Conservation (phyloP, 2,888 invertebrate genomes). For the Lutraria lutraria region DNA sequence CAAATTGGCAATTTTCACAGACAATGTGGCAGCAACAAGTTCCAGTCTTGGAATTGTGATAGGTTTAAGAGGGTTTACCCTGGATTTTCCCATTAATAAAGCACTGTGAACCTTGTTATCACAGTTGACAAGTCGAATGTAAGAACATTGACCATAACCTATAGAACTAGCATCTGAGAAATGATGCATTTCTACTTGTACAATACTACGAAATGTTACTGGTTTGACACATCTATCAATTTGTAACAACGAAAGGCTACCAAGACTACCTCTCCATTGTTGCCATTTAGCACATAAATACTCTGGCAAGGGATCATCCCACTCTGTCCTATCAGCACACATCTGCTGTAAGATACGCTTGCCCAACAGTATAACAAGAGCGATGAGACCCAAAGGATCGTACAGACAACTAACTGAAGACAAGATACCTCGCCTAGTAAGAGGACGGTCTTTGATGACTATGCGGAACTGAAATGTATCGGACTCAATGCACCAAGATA, state of each 20-base stretch:
- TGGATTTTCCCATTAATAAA: slow-evolving; percentile 52
- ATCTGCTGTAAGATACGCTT: no score
- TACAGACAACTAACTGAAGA: slow-evolving; percentile 60
- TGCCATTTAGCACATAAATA: no score
- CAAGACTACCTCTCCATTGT: no score
- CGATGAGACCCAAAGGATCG: slow-evolving; percentile 66
- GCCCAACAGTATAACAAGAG: slow-evolving; percentile 62
- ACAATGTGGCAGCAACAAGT: slow-evolving; percentile 5
- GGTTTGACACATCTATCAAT: slow-evolving; percentile 46
- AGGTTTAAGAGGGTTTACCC: slow-evolving; percentile 11
- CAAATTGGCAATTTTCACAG: slow-evolving; percentile 8
- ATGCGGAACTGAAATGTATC: slow-evolving; percentile 63
- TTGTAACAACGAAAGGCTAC: no score
- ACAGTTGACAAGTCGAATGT: slow-evolving; percentile 64
- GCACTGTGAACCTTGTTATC: slow-evolving; percentile 51
- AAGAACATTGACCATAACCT: no score
- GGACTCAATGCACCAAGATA: slow-evolving; percentile 60
- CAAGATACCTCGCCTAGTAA: slow-evolving; percentile 49
- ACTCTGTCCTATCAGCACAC: no score
- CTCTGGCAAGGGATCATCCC: no score
- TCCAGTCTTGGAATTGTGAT: slow-evolving; percentile 31
- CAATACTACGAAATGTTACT: not conserved
- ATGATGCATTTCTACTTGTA: slow-evolving; percentile 52
- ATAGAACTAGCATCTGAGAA: slow-evolving; percentile 66
- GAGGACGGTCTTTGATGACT: slow-evolving; percentile 37